Conservation (phyloP, 1,140 invertebrate species). For the Gryllus bimaculatus region DNA sequence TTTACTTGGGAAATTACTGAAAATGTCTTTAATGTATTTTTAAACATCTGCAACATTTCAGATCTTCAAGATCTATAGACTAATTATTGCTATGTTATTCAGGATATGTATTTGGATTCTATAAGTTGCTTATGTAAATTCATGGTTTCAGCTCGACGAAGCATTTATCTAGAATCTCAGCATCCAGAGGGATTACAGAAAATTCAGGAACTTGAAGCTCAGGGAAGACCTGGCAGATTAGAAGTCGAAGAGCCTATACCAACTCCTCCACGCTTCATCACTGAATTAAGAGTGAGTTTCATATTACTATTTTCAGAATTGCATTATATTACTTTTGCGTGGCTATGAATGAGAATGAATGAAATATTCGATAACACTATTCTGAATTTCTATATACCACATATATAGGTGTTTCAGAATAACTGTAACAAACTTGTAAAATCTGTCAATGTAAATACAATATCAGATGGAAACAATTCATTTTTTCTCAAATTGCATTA, state of each 20-base stretch:
- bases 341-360: background rate
- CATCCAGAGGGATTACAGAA: slow-evolving; percentile 88
- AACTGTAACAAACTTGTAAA: too few relatives aligned
- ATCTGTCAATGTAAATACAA: too few relatives aligned
- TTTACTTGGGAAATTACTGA: too few relatives aligned
- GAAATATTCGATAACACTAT: background rate
- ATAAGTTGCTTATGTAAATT: background rate
- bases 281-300: slow-evolving; percentile 50
- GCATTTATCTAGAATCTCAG: slow-evolving; percentile 81
- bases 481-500: too few relatives aligned
- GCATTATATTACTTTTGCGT: background rate
- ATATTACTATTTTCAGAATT: background rate
- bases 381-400: background rate
- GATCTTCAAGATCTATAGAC: too few relatives aligned
- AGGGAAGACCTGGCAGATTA: slow-evolving; percentile 61
- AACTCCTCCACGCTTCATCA: slow-evolving; percentile 69
- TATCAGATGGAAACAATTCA: too few relatives aligned
- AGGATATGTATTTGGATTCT: too few relatives aligned
- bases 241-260: slow-evolving; percentile 72
- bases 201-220: slow-evolving; percentile 78
- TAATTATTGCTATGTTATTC: too few relatives aligned
- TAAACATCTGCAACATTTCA: too few relatives aligned
- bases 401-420: too few relatives aligned
- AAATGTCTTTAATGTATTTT: too few relatives aligned
- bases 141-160: slow-evolving; percentile 53